A percentile compares a stretch with the other conserved stretches of the same genome.
These are phyloP conservation scores for Cochlearius cochlearius DNA, from an alignment of 2,113 vertebrate genomes.

Conservation along the genomic window DNA sequence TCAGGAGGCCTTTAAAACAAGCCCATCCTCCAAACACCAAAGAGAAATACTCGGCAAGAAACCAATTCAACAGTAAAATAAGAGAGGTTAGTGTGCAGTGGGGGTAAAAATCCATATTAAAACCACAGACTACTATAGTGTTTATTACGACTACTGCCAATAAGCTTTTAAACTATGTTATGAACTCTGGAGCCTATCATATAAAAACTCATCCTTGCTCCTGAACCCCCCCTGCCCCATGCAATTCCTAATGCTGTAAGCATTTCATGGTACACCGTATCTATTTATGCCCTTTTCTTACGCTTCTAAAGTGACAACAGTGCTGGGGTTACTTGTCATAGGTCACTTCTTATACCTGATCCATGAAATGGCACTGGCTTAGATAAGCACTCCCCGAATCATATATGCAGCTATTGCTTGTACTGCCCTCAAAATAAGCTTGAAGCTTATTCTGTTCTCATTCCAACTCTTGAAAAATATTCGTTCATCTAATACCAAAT, in stretches of 20 bases:
- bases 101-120: not conserved
- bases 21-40: not conserved
- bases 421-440: not conserved
- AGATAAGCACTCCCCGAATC: not conserved
- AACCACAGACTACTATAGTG: not conserved
- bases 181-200: not conserved
- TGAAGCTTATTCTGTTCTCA: not conserved
- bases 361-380: not conserved
- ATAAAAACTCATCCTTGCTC: not conserved
- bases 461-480: not conserved
- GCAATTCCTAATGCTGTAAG: not conserved
- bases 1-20: constrained; percentile 39
- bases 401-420: not conserved
- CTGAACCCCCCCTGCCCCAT: not conserved
- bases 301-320: not conserved
- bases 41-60: constrained; percentile 13
- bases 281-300: not conserved
- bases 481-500: not conserved
- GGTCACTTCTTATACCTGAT: not conserved
- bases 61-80: not conserved
- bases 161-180: not conserved
- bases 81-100: not conserved
- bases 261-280: not conserved
- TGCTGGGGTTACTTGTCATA: not conserved
- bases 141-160: not conserved